phyloP scores from a whole-genome alignment of 2,797 vertebrate genomes.

The Xenentodon cancila region DNA sequence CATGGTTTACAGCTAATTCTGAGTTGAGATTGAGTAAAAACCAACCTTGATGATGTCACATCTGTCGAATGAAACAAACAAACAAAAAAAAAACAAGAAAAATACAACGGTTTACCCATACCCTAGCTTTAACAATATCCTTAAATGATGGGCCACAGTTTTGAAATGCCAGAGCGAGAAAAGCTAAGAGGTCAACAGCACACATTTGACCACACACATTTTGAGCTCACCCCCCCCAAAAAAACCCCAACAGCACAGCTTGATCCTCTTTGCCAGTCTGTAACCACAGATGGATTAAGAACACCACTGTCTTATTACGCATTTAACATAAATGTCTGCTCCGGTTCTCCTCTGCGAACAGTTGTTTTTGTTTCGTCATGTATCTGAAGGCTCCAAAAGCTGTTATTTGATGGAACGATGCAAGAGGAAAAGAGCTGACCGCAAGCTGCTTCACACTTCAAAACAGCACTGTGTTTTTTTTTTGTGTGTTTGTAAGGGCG shows the following conservation, averaged over 20 bases:
- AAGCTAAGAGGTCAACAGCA: slow-evolving; percentile 21
- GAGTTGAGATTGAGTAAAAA: too few species aligned
- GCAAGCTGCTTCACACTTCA: slow-evolving; percentile 80
- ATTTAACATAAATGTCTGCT: slow-evolving; percentile 32
- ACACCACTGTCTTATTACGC: slow-evolving; percentile 1
- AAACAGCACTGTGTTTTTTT: slow-evolving; percentile 49
- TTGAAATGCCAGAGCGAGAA: slow-evolving; percentile 26
- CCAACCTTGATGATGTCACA: too few species aligned
- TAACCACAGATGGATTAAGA: slow-evolving; percentile 22
- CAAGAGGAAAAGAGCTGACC: slow-evolving; percentile 70
- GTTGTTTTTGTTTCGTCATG: slow-evolving; percentile 64
- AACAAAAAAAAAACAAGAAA: too few species aligned
- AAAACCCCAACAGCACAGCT: slow-evolving; percentile 16
- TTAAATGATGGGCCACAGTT: slow-evolving; percentile 9
- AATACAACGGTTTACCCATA: too few species aligned
- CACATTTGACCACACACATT: slow-evolving; percentile 37
- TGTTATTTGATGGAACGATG: slow-evolving; percentile 57
- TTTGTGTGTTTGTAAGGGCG: slow-evolving; percentile 17
- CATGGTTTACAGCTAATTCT: too few species aligned
- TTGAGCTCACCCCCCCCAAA: slow-evolving; percentile 11
- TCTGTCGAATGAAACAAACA: too few species aligned
- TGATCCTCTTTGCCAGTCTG: slow-evolving; percentile 33
- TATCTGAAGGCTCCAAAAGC: slow-evolving; percentile 61
- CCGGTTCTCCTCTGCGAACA: slow-evolving; percentile 11
- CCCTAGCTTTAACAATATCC: background rate